Evolutionary conservation across 2,797 vertebrate species (phyloP), one percentile per base, ranked within the genome.

Genomic region (Furcifer pardalis): DNA sequence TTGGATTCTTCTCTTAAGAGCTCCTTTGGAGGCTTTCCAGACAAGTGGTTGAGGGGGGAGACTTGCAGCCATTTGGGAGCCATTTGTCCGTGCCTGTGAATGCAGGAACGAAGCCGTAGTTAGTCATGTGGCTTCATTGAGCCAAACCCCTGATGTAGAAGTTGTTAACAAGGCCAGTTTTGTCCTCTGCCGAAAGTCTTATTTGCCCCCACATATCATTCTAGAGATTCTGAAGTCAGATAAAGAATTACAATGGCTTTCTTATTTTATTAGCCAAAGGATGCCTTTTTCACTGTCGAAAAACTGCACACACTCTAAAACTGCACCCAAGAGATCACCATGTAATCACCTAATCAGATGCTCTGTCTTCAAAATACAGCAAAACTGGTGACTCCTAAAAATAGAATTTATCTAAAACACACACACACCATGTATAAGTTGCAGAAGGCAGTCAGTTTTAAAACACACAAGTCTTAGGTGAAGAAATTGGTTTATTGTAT

Each of bases 401-500:
- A 59, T 35, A 62, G 49, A 77, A 44, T 62, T 60, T 78, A 30
- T 32, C 13, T 78, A 44, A 19, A 17, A 4, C 9, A 30, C 68
- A 15, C 27, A 10, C 59, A n/a, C 30, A 30, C 10, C 62, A 44
- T 56, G 65, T 42, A 56, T n/a, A 40, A 65, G 42, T 35, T 68
- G 49, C 2, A 56, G 46, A 68, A 60, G n/a, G 35, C 40, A 62
- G 3, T 46, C 2, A 25, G 17, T 4, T 23, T 42, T 25, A 30
- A 52, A 84, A 84, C 44, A 25, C 78, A n/a, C 71, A 44, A 23
- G 9, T 60, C 42, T 65, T 27, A 37, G 30, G 17, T 72, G 44
- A 60, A 79, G 32, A 84, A 84, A 79, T 79, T 63, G 77, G 83
- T 65, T 84, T 79, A n/a, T n/a, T n/a, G n/a, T n/a, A n/a, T n/a